Evolutionary conservation across 2,888 invertebrate species (phyloP).

Genomic region (Drosophila emarginata): DNA sequence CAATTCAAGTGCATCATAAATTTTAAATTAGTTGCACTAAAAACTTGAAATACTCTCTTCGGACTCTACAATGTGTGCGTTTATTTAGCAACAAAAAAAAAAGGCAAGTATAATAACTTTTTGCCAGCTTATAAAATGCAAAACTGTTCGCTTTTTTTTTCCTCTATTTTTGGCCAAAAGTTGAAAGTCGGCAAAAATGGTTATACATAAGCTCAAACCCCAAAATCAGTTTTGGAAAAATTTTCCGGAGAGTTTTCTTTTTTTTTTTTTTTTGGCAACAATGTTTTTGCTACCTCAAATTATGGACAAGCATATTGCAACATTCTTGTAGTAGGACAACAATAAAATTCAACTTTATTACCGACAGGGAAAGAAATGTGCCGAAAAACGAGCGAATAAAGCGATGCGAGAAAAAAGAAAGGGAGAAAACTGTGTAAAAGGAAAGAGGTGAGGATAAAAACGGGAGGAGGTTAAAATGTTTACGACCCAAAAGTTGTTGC

Average conservation of each 20-base stretch:
- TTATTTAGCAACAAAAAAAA: slow-evolving; percentile 11
- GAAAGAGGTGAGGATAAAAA: neutral
- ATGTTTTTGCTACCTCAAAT: slow-evolving; percentile 59
- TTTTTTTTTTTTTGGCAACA: slow-evolving; percentile 57
- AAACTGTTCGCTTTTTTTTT: slow-evolving; percentile 14
- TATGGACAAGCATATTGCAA: slow-evolving; percentile 79
- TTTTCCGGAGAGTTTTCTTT: neutral
- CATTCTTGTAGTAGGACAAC: slow-evolving; percentile 71
- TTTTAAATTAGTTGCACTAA: slow-evolving; percentile 65
- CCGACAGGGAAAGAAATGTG: slow-evolving; percentile 35
- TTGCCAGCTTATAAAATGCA: slow-evolving; percentile 39
- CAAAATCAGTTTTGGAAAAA: slow-evolving; percentile 6
- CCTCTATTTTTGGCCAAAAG: slow-evolving; percentile 16
- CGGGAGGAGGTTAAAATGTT: neutral
- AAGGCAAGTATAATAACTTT: neutral
- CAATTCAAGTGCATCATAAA: slow-evolving; percentile 63
- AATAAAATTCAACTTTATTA: slow-evolving; percentile 79
- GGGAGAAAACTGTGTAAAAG: neutral
- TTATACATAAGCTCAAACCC: slow-evolving; percentile 1
- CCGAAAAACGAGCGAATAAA: slow-evolving; percentile 9
- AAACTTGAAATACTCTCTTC: slow-evolving; percentile 34
- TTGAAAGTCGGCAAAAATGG: slow-evolving; percentile 49
- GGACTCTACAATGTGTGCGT: neutral
- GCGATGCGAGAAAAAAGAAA: neutral
- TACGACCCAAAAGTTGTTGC: slow-evolving; percentile 4